These are phyloP conservation scores for Laterallus jamaicensis DNA, from an alignment of 2,113 vertebrate species.

Conservation along the genomic window DNA sequence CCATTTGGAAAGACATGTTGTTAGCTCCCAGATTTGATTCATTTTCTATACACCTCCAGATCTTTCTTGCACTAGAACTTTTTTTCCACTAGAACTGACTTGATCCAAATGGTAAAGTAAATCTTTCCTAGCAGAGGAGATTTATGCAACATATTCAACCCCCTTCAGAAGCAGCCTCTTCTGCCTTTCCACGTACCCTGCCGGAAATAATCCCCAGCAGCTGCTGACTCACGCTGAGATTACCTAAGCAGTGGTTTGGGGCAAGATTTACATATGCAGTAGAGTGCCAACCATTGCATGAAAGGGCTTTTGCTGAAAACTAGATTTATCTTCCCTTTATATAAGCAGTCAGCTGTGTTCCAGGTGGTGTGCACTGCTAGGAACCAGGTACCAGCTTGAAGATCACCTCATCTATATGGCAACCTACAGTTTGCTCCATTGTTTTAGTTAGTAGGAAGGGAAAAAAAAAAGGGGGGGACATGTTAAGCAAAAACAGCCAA, in stretches of 20 bases:
- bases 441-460: background rate
- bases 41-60: background rate
- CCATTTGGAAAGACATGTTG: background rate
- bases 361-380: background rate
- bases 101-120: background rate
- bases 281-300: background rate
- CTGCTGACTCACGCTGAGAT: conserved; percentile 40
- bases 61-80: background rate
- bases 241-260: conserved; percentile 19
- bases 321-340: conserved; percentile 2
- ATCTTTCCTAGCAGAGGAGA: background rate
- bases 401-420: background rate
- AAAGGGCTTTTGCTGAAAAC: conserved; percentile 34
- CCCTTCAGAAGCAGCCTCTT: background rate
- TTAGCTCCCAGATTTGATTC: background rate
- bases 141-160: background rate
- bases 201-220: conserved; percentile 38
- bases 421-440: background rate
- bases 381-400: conserved; percentile 20
- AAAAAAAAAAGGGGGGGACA: background rate
- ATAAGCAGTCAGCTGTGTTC: background rate
- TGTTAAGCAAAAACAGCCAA: background rate
- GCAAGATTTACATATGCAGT: conserved; percentile 38
- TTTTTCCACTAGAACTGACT: background rate
- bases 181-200: background rate